A percentile compares a stretch with the other conserved stretches of the same genome.
These are phyloP conservation scores for Spodoptera frugiperda DNA, from an alignment of 1,140 invertebrate genomes.

Conservation along the genomic window DNA sequence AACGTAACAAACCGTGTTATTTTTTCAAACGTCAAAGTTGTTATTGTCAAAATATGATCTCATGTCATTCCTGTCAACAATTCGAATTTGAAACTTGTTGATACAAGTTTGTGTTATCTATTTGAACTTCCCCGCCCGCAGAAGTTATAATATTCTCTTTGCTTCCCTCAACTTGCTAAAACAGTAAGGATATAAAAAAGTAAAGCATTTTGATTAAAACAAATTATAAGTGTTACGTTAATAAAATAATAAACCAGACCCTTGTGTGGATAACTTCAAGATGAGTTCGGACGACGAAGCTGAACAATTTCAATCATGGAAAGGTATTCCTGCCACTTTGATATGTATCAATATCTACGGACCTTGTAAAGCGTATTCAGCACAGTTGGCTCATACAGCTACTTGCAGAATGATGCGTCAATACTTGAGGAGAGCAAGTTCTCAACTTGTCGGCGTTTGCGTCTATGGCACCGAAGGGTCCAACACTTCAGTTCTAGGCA, in stretches of 20 bases:
- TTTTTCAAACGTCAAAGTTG: too few relatives aligned
- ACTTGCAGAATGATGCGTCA: constrained; percentile 71
- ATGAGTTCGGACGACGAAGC: constrained; percentile 72
- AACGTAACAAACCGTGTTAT: too few relatives aligned
- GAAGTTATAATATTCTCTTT: too few relatives aligned
- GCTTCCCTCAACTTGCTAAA: too few relatives aligned
- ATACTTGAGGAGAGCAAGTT: constrained; percentile 64
- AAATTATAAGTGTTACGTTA: not conserved
- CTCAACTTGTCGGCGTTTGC: constrained; percentile 68
- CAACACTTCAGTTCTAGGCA: constrained; percentile 57
- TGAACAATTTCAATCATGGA: constrained; percentile 62
- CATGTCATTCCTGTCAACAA: too few relatives aligned
- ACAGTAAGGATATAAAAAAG: too few relatives aligned
- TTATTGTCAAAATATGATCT: too few relatives aligned
- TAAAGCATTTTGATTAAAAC: too few relatives aligned
- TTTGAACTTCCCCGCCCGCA: too few relatives aligned
- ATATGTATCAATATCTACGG: constrained; percentile 75
- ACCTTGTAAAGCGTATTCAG: constrained; percentile 49
- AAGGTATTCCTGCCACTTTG: constrained; percentile 73
- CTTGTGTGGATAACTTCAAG: not conserved
- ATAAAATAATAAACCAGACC: not conserved
- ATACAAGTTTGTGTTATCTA: too few relatives aligned
- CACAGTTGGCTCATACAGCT: constrained; percentile 63
- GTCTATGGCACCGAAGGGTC: constrained; percentile 69
- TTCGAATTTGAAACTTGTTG: too few relatives aligned